These are phyloP conservation scores for Chelon auratus DNA, from an alignment of 2,797 vertebrate genomes.

Conservation along the genomic window DNA sequence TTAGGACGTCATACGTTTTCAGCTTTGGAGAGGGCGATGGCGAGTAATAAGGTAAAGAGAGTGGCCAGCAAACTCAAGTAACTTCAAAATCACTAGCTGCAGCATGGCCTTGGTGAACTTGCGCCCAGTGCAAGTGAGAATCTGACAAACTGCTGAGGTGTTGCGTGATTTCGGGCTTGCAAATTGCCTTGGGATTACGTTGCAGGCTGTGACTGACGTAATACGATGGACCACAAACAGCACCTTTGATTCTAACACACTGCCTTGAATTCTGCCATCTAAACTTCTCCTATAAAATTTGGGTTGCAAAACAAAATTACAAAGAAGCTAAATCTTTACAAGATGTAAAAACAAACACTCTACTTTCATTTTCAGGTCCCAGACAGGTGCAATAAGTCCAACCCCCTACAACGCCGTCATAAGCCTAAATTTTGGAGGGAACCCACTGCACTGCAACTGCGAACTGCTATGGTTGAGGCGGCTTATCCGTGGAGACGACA, in stretches of 20 bases:
- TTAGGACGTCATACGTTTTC: background rate
- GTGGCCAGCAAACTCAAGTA: background rate
- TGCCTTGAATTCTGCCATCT: too few species aligned
- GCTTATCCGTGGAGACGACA: constrained; percentile 89
- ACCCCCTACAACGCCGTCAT: constrained; percentile 88
- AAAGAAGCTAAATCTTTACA: too few species aligned
- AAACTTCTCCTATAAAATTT: too few species aligned
- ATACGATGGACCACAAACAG: background rate
- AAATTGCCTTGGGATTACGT: background rate
- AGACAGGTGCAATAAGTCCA: constrained; percentile 89
- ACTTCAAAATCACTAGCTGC: constrained; percentile 7
- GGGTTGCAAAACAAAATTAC: too few species aligned
- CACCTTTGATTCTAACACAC: too few species aligned
- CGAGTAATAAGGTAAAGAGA: constrained; percentile 2
- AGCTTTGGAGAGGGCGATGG: constrained; percentile 7
- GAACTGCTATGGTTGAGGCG: constrained; percentile 92
- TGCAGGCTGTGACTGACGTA: background rate
- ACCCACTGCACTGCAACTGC: constrained; percentile 95
- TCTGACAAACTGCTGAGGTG: background rate
- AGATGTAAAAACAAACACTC: too few species aligned
- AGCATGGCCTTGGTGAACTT: background rate
- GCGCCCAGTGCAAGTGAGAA: background rate
- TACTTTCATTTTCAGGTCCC: constrained; percentile 80
- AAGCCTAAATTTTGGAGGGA: constrained; percentile 92
- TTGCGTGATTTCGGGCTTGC: too few species aligned